Base-by-base conservation (phyloP, 92 coral and sea anemone species). In the Phenganax stokvisi region DNA sequence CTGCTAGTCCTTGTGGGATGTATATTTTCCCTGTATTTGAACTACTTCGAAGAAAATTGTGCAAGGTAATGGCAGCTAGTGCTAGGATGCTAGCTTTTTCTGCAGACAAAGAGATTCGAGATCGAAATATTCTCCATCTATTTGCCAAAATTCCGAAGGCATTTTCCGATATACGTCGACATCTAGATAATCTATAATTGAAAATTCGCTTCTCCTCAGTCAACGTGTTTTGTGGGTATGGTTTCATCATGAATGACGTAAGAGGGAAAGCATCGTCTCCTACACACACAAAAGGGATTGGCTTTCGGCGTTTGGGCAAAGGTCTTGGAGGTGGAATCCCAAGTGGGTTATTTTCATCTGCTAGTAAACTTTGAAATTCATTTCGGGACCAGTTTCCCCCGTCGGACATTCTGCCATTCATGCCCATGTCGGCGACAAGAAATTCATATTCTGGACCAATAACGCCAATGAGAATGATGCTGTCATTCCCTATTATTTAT, bases 401-500 rank as follows among this genome's bases (percentile, higher is more conserved):
- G 77, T 77, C 87, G 47, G 78, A 67, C 83, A 76, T 84, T 70
- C 84, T 84, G 25, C 87, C 84, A 68, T 84, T 76, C 85, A 72
- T 84, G 59, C 89, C 89, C 20, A 87, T 84, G 73, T 87, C 84
- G 20, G 82, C 89, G 61, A 79, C 79, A 11, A 83, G 51, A 67
- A 83, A 77, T 84, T 83, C 84, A 44, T 87, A 83, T 76, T 87
- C 87, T 6, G 88, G 88, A 15, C 88, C 88, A 65, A 72, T 72
- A 72, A 85, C 82, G 10, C 80, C 88, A 54, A 85, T 72, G 15
- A 72, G 65, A 63, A 85, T 75, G 25, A 85, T 64, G 74, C 85
- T 74, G 27, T 85, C 80, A 60, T 77, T 86, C 20, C 86, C 89
- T 76, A 59, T 59, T 12, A 59, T 59, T 1, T 1, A 59, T 12